phyloP scores from a whole-genome alignment of 1,140 invertebrate genomes.

The Brachionus calyciflorus region DNA sequence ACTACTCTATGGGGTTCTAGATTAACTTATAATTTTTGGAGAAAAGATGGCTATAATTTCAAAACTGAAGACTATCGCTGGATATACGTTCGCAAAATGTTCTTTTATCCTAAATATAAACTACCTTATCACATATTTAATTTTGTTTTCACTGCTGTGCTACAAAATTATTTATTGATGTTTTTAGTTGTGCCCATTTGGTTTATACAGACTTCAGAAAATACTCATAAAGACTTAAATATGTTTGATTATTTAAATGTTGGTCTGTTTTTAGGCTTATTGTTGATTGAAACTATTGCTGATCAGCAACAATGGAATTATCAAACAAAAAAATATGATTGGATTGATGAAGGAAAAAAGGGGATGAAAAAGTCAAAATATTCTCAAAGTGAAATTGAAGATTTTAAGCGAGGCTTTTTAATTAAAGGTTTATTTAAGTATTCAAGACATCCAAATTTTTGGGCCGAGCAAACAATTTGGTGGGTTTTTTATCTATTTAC shows the following conservation, averaged over 20 bases:
- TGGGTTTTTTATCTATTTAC: slow-evolving; percentile 39
- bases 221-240: neutral
- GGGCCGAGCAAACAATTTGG: slow-evolving; percentile 30
- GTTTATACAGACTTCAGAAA: neutral
- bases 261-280: neutral
- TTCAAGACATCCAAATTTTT: slow-evolving; percentile 46
- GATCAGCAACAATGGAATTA: slow-evolving; percentile 45
- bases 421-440: slow-evolving; percentile 42
- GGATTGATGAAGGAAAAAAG: neutral
- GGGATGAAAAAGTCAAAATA: neutral
- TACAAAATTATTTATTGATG: slow-evolving; percentile 40
- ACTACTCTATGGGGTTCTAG: slow-evolving; percentile 21
- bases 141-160: slow-evolving; percentile 19
- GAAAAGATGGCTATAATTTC: slow-evolving; percentile 35
- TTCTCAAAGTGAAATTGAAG: neutral
- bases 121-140: slow-evolving; percentile 38
- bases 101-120: slow-evolving; percentile 24
- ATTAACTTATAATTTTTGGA: slow-evolving; percentile 26
- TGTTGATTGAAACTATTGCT: slow-evolving; percentile 7
- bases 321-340: slow-evolving; percentile 23
- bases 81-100: slow-evolving; percentile 39
- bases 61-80: slow-evolving; percentile 40
- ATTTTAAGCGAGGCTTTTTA: slow-evolving; percentile 38
- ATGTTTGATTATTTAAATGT: neutral
- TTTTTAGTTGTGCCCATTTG: slow-evolving; percentile 25